Base-by-base conservation (phyloP, 2,113 vertebrate genomes). In the Labeo catla region DNA sequence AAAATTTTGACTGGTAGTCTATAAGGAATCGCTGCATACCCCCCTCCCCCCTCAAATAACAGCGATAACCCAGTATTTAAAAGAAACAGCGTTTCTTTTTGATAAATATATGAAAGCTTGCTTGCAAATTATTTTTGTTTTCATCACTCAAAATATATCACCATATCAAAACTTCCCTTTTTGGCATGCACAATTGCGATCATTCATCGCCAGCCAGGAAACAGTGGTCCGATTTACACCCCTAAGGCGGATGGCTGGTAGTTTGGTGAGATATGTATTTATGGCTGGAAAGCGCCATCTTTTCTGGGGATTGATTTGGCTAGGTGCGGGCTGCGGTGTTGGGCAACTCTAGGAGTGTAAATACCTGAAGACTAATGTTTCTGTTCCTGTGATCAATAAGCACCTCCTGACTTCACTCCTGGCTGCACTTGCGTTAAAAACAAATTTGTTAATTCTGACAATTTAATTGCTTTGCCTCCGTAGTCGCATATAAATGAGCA, bases 381-480 rank as follows among this genome's bases (percentile, higher is more conserved):
- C 95, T 97, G 92, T 97, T 93, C 96, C 94, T 92, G 93, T 92
- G 95, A 99, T 98, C 97, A 96, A 98, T 98, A 97, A 95, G 92
- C 96, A 94, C 96, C 96, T 96, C 96, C 95, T 95, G 95, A 96
- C 96, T 96, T 93, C 95, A 96, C 97, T 97, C 94, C 95, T 96
- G 96, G 96, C 97, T 96, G 96, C 93, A 92, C 95, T 97, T 96
- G 97, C 96, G 96, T 98, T 98, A 97, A 97, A 98, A 98, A 97
- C 97, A 96, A 96, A 99, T 98, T 98, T 96, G 97, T 97, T 97
- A 98, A 98, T 98, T 98, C 96, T 98, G 97, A 99, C 98, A 99
- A 98, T 99, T 98, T 99, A 99, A 99, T 99, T 98, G 97, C 93
- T 59, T 93, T 93, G 94, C 94, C 95, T 95, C 94, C 93, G 45